Percentiles rank a stretch among this genome's conserved stretches.
Conservation (phyloP, 2,888 invertebrate species). For the Synergus itoensis region DNA sequence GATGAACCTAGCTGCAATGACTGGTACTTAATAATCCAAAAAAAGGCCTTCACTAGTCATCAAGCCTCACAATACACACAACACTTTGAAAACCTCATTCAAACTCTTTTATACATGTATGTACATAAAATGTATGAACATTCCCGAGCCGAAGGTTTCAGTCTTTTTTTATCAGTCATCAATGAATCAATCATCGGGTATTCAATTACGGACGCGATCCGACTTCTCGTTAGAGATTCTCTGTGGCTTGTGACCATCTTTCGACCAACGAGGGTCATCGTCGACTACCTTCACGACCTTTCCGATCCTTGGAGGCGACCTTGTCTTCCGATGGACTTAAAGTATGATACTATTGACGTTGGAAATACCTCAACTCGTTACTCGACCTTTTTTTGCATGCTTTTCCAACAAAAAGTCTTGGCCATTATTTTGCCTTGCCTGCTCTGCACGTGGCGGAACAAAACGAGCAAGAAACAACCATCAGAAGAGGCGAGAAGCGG, state of each 20-base stretch:
- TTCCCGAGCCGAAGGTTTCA: background rate
- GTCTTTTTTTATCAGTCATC: background rate
- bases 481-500: constrained; percentile 34
- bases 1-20: too few species aligned
- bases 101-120: background rate
- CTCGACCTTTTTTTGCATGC: constrained; percentile 56
- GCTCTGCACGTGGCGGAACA: constrained; percentile 39
- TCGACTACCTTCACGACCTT: constrained; percentile 1
- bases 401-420: constrained; percentile 52
- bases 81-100: background rate
- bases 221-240: background rate
- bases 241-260: background rate
- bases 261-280: constrained; percentile 14
- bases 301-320: constrained; percentile 6
- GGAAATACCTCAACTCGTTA: constrained; percentile 57
- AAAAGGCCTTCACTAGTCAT: background rate
- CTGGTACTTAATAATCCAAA: background rate
- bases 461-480: constrained; percentile 43
- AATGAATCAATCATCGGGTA: constrained; percentile 11
- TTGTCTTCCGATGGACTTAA: background rate
- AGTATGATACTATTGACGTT: background rate
- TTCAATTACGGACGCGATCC: constrained; percentile 8
- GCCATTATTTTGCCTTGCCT: constrained; percentile 41
- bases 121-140: background rate
- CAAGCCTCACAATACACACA: background rate